Conservation (phyloP, 2,888 invertebrate species). For the Hydropsyche betteni region DNA sequence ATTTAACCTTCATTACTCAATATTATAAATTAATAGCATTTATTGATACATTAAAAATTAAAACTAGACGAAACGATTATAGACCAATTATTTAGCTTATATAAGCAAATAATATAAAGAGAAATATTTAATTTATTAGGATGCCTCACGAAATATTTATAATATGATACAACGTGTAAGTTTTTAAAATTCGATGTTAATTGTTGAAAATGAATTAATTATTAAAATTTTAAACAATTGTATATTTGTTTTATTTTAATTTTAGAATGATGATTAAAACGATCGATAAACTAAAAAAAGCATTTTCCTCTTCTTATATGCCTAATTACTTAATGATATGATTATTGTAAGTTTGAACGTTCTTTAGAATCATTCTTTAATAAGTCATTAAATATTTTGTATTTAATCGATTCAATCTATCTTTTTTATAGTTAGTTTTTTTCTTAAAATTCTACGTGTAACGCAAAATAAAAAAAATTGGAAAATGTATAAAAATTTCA, state of each 20-base stretch:
- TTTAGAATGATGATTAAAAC: neutral
- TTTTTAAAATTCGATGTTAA: constrained; percentile 50
- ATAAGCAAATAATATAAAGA: constrained; percentile 39
- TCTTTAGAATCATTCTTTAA: too few relatives aligned
- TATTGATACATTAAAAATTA: constrained; percentile 13
- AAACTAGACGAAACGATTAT: constrained; percentile 35
- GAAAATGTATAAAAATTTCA: too few relatives aligned
- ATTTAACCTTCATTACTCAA: constrained; percentile 11
- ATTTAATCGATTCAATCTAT: too few relatives aligned
- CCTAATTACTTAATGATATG: too few relatives aligned
- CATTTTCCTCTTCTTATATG: too few relatives aligned
- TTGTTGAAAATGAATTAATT: constrained; percentile 50
- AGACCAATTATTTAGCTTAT: constrained; percentile 39
- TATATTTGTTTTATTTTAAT: constrained; percentile 33
- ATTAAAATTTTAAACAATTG: constrained; percentile 41
- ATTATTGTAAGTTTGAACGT: too few relatives aligned
- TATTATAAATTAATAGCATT: constrained; percentile 26
- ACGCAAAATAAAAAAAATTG: too few relatives aligned
- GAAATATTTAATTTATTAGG: constrained; percentile 42
- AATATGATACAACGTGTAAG: constrained; percentile 42
- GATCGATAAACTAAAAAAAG: too few relatives aligned
- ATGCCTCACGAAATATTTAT: constrained; percentile 44
- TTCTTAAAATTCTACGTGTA: too few relatives aligned
- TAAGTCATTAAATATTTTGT: too few relatives aligned
- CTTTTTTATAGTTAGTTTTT: too few relatives aligned